A percentile compares a stretch with the other conserved stretches of the same genome.
Conservation (phyloP, 2,797 vertebrate genomes). For the Karalla daura region DNA sequence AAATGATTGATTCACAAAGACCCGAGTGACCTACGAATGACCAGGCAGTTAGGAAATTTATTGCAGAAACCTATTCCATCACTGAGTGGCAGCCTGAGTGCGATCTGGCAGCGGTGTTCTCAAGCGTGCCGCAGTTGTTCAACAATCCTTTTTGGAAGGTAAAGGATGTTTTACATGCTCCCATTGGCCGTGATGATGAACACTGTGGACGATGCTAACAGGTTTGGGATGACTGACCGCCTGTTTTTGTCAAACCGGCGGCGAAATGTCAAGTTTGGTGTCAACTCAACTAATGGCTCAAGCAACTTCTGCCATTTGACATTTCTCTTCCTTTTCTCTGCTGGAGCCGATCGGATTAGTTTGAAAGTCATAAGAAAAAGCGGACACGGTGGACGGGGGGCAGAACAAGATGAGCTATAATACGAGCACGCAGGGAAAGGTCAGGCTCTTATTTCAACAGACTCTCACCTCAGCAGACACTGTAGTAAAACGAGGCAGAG, state of each 20-base stretch:
- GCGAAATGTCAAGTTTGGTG: slow-evolving; percentile 28
- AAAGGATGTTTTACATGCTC: background rate
- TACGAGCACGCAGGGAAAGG: slow-evolving; percentile 12
- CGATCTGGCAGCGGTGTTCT: background rate
- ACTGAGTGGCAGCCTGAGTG: background rate
- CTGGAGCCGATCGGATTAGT: slow-evolving; percentile 23
- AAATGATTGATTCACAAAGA: background rate
- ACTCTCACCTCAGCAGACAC: slow-evolving; percentile 6
- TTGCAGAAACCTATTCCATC: background rate
- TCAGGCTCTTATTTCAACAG: slow-evolving; percentile 20
- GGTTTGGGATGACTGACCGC: background rate
- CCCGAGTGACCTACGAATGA: background rate
- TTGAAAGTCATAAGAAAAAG: slow-evolving; percentile 16
- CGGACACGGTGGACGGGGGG: background rate
- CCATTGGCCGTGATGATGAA: slow-evolving; percentile 10
- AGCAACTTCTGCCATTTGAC: slow-evolving; percentile 19
- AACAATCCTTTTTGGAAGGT: background rate
- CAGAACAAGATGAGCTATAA: slow-evolving; percentile 3
- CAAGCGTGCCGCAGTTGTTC: background rate
- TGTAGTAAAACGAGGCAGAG: background rate
- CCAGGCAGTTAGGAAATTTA: background rate
- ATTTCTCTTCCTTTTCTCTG: slow-evolving; percentile 15
- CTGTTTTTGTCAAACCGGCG: slow-evolving; percentile 12
- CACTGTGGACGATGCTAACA: background rate
- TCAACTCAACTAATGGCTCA: slow-evolving; percentile 10